Base-by-base conservation (phyloP, 2,113 vertebrate species). In the Syngnathus floridae region DNA sequence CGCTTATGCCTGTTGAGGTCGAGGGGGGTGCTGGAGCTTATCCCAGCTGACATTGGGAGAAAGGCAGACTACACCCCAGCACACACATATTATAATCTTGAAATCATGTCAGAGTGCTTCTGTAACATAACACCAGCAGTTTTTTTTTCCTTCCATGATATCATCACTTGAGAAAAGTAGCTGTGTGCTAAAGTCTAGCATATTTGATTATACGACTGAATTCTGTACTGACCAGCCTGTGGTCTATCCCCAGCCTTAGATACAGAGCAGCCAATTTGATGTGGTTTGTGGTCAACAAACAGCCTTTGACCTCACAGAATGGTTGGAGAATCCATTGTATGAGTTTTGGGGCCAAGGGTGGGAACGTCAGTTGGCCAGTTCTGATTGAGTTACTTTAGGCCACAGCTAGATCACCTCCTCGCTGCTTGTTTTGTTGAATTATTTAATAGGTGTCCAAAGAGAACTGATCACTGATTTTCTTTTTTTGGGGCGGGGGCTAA, bases 221-320 rank as follows among this genome's bases (percentile, higher is more conserved):
- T 73, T 75, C 67, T n/a, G 6, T 19, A 5, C 70, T 77, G 82
- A 78, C 84, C 82, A 38, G 64, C 61, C 65, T 87, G 82, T 75
- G 86, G 80, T 85, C 74, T 74, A 4, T 21, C 5, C 65, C 62
- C 22, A 56, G 65, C 67, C 64, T 43, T 13, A 64, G 73, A 66
- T 62, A 70, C 62, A 71, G 67, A 81, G 70, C 60, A 56, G 45
- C 48, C 76, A 79, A 83, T 83, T 86, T 80, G 77, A 78, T 88
- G 91, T 88, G 89, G 90, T 89, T 90, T 92, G 89, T 79, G 83
- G 88, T 86, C 74, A 88, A 81, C 82, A 86, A 77, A 61, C 71
- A 55, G 72, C 73, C 88, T 87, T 83, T 92, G 88, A 90, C 91
- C 88, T 90, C 69, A 71, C 69, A 69, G 67, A 67, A 76, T 65